Base-by-base conservation (phyloP, 2,797 vertebrate species). In the Masticophis lateralis region DNA sequence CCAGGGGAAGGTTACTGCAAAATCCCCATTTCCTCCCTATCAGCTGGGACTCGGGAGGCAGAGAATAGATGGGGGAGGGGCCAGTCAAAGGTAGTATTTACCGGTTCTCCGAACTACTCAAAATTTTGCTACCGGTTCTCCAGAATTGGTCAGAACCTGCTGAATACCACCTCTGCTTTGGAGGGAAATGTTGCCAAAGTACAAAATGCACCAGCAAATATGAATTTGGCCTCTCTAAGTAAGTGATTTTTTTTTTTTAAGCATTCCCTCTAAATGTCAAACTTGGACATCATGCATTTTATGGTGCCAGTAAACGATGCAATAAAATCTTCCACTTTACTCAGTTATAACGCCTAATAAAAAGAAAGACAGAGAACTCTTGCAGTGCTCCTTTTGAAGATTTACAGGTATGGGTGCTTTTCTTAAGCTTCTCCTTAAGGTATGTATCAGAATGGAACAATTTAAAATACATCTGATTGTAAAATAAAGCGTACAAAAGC, bases 281-380 rank as follows among this genome's bases (percentile, higher is more conserved):
- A 93, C 87, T 74, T 56, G 88, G 60, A 86, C 79, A 66, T 13
- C 22, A 86, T 87, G 43, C 91, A 57, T 59, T 96, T 95, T 94
- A 94, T 91, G 93, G 91, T 83, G 61, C 74, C 63, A 28, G 32
- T 95, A 95, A 96, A 95, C 88, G 53, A 95, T 94, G 74, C 74
- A 91, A 95, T 94, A 96, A 96, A 96, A 91, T n/a, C 57, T 93
- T 91, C 86, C 93, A 11, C 86, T 96, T 94, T 93, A 89, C 66
- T 37, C 90, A 91, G 28, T 86, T 60, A 92, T 69, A 53, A 43
- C 87, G 94, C 61, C 86, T 92, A 92, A 61, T 79, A 87, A 83
- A 83, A 83, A 83, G 74, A 47, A 83, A 25, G 37, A 47, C 20
- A 43, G 74, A 43, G 74, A 83, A 83, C 4, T 83, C 74, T 47